These are phyloP conservation scores for Ellobium chinense DNA, from an alignment of 2,888 invertebrate species.

Conservation along the genomic window DNA sequence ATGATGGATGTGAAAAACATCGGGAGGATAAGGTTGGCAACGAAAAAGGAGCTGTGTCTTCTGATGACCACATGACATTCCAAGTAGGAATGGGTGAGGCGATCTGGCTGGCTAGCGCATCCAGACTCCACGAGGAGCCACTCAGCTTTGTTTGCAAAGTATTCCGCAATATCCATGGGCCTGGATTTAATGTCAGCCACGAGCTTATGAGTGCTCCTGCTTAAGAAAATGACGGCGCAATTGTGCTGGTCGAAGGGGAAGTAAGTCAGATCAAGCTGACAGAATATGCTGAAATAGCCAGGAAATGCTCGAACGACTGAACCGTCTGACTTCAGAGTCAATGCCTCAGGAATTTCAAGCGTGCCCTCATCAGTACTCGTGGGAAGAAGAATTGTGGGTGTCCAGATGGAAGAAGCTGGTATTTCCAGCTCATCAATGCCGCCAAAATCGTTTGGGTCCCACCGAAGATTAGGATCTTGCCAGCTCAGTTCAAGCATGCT, in stretches of 20 bases:
- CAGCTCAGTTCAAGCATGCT: constrained; percentile 1
- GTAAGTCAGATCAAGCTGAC: constrained; percentile 1
- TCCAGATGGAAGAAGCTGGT: background rate
- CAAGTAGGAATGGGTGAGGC: background rate
- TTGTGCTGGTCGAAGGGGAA: constrained; percentile 23
- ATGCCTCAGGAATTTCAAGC: background rate
- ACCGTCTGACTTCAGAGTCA: background rate
- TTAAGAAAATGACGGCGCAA: background rate
- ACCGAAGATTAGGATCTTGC: constrained; percentile 4
- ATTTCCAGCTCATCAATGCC: background rate
- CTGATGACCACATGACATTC: background rate
- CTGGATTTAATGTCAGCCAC: background rate
- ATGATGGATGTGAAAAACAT: background rate
- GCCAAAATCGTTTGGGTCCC: background rate
- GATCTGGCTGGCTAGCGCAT: background rate
- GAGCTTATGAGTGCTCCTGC: background rate
- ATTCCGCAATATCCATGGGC: background rate
- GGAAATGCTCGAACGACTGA: background rate
- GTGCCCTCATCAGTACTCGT: background rate
- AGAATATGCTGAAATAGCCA: constrained; percentile 7
- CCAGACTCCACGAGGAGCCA: background rate
- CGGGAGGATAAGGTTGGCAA: background rate
- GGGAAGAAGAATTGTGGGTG: background rate
- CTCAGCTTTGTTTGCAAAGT: background rate
- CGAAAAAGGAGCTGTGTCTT: background rate